Percentiles rank a stretch among this genome's conserved stretches.
phyloP scores from a whole-genome alignment of 2,888 invertebrate genomes.

The Leucozona laternaria region DNA sequence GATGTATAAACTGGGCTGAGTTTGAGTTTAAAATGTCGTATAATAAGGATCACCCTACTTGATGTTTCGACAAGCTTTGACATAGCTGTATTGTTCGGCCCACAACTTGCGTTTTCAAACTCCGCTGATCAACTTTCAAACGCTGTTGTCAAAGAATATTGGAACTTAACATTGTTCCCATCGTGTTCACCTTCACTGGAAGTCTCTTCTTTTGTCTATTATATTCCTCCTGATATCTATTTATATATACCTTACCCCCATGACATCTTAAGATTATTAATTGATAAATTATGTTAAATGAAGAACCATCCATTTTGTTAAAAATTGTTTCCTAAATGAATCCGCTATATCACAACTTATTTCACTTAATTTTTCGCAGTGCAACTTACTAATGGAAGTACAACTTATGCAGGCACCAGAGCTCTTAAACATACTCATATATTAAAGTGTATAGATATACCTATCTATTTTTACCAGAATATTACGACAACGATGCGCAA shows the following conservation, averaged over 20 bases:
- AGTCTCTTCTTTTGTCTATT: background rate
- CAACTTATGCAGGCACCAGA: conserved; percentile 31
- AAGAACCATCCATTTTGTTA: background rate
- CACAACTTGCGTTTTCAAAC: no score
- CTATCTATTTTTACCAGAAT: conserved; percentile 35
- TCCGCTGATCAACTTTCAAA: no score
- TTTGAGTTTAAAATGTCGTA: no score
- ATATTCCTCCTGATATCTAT: background rate
- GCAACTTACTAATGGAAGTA: conserved; percentile 34
- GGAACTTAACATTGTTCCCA: no score
- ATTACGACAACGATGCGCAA: conserved; percentile 52
- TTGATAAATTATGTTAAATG: conserved; percentile 22
- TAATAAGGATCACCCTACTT: no score
- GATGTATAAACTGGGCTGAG: no score
- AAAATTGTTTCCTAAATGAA: conserved; percentile 9
- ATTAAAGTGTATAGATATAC: background rate
- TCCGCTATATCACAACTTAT: background rate
- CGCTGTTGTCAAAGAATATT: no score
- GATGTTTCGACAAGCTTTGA: no score
- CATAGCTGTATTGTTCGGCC: no score
- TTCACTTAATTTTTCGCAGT: conserved; percentile 43
- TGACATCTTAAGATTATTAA: background rate
- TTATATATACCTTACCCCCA: background rate
- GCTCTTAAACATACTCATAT: background rate
- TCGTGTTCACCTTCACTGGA: background rate